phyloP scores from a whole-genome alignment of 2,113 vertebrate genomes.

The Bagarius yarrelli region DNA sequence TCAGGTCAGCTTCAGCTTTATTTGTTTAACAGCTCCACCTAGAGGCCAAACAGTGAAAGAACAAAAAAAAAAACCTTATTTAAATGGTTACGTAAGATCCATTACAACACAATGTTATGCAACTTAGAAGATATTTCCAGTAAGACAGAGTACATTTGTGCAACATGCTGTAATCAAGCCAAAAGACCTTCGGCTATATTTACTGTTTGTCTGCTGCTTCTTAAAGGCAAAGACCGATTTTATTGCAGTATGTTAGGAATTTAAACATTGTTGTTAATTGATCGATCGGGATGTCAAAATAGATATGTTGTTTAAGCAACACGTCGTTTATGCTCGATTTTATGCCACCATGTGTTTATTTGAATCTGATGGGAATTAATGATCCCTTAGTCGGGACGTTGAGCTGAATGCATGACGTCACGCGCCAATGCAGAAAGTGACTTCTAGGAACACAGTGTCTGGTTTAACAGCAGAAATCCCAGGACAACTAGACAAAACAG shows the following conservation, averaged over 20 bases:
- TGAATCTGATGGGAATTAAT: background rate
- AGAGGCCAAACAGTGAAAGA: slow-evolving; percentile 46
- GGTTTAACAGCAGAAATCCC: background rate
- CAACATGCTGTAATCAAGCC: slow-evolving; percentile 46
- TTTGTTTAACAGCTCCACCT: slow-evolving; percentile 62
- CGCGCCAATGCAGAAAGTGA: background rate
- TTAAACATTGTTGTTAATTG: background rate
- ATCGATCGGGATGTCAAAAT: background rate
- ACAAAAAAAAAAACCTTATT: slow-evolving; percentile 34
- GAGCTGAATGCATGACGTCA: background rate
- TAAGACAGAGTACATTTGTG: slow-evolving; percentile 59
- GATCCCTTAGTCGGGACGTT: background rate
- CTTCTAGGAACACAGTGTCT: slow-evolving; percentile 20
- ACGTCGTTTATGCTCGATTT: background rate
- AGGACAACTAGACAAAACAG: background rate
- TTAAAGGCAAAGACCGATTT: background rate
- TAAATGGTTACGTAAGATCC: slow-evolving; percentile 71
- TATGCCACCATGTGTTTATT: background rate
- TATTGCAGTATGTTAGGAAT: background rate
- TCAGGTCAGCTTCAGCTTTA: slow-evolving; percentile 29
- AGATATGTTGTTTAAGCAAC: background rate
- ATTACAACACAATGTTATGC: slow-evolving; percentile 75
- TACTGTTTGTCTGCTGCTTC: background rate
- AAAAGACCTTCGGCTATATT: slow-evolving; percentile 20
- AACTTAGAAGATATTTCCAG: slow-evolving; percentile 66